A percentile compares a stretch with the other conserved stretches of the same genome.
Conservation (phyloP, 2,797 vertebrate species). For the Coluber constrictor region DNA sequence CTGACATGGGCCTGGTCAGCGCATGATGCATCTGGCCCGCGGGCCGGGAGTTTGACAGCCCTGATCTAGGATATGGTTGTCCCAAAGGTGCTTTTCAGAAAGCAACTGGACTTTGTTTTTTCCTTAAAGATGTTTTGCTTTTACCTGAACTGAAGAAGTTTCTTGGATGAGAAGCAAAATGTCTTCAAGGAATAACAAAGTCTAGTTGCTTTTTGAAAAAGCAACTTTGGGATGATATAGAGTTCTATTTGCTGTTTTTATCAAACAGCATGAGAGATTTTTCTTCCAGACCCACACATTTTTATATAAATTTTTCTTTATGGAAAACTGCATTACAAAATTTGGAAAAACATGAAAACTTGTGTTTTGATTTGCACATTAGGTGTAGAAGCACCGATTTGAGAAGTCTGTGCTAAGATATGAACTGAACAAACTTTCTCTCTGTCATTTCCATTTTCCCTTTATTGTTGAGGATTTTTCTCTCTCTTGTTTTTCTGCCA, state of each 20-base stretch:
- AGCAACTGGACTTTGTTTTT: too few species aligned
- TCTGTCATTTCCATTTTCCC: neutral
- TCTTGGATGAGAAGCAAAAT: neutral
- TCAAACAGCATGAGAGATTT: neutral
- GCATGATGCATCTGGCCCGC: too few species aligned
- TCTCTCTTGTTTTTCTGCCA: too few species aligned
- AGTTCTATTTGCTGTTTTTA: neutral
- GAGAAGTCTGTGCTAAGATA: neutral
- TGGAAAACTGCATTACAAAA: neutral
- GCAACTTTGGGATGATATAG: neutral
- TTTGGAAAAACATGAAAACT: neutral
- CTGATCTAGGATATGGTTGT: too few species aligned
- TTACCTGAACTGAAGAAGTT: neutral
- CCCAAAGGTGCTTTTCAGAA: too few species aligned
- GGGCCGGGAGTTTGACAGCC: too few species aligned
- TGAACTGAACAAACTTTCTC: neutral
- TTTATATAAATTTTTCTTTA: neutral
- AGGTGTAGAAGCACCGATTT: neutral
- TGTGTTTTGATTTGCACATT: neutral
- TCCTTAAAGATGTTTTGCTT: neutral
- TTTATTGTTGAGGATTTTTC: neutral
- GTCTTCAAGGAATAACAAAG: neutral
- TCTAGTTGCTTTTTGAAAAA: neutral
- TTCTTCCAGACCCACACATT: neutral
- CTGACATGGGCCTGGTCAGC: too few species aligned